phyloP scores from a whole-genome alignment of 92 coral and sea anemone species.

The Zoanthus sansibaricus region DNA sequence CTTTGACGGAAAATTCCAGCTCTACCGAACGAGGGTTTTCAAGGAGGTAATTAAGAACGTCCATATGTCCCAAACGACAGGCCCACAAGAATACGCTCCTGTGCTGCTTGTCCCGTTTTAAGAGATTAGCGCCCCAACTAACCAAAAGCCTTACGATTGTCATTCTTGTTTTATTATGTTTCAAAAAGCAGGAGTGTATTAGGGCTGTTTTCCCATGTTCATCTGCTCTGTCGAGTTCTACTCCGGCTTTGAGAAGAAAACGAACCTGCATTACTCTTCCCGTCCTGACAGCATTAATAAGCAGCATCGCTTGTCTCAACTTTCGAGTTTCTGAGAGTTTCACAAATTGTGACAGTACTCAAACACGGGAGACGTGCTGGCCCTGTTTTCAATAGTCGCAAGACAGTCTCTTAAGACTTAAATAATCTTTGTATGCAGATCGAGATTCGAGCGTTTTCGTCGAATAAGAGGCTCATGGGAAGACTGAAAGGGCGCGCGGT shows the following conservation, averaged over 20 bases:
- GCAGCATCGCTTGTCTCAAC: slow-evolving; percentile 46
- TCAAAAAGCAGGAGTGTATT: slow-evolving; percentile 77
- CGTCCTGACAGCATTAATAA: slow-evolving; percentile 70
- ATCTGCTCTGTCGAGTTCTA: slow-evolving; percentile 71
- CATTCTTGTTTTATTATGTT: slow-evolving; percentile 61
- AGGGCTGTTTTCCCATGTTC: slow-evolving; percentile 81
- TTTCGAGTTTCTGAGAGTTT: background rate
- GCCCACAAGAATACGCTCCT: slow-evolving; percentile 79
- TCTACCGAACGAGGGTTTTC: slow-evolving; percentile 63
- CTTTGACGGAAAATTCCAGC: slow-evolving; percentile 58
- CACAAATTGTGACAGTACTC: background rate
- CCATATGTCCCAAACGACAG: slow-evolving; percentile 67
- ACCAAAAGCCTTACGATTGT: slow-evolving; percentile 65
- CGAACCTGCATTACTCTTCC: slow-evolving; percentile 75
- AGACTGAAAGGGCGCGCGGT: too few species aligned
- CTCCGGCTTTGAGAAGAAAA: slow-evolving; percentile 78
- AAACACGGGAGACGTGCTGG: too few species aligned
- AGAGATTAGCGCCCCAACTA: slow-evolving; percentile 62
- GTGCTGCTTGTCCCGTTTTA: slow-evolving; percentile 69
- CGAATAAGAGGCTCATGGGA: too few species aligned
- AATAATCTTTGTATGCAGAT: too few species aligned
- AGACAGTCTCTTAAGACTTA: too few species aligned
- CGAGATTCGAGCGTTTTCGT: too few species aligned
- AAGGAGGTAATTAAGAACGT: slow-evolving; percentile 64
- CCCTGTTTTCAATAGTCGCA: too few species aligned